Evolutionary conservation across 2,113 vertebrate species (phyloP).

Genomic region (Gymnocephalus cernua): DNA sequence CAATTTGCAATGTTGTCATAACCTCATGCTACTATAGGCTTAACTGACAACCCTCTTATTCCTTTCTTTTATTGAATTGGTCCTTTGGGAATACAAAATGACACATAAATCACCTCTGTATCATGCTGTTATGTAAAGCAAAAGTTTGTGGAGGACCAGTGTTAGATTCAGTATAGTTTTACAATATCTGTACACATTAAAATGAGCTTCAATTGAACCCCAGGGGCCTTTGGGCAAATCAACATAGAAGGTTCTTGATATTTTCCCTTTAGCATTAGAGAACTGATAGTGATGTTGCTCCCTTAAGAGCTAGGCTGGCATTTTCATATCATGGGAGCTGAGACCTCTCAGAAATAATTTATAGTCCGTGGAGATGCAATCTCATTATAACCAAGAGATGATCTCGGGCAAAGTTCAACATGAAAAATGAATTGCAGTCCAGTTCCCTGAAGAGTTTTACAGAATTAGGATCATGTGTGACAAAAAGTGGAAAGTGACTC

Average conservation of each 20-base stretch:
- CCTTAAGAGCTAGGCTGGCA: constrained; percentile 54
- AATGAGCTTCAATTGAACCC: constrained; percentile 45
- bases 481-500: constrained; percentile 22
- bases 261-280: constrained; percentile 62
- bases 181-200: constrained; percentile 37
- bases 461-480: constrained; percentile 21
- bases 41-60: background rate
- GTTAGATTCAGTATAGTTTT: background rate
- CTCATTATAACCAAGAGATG: constrained; percentile 66
- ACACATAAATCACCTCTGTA: background rate
- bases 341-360: constrained; percentile 58
- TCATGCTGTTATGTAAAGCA: background rate
- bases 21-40: background rate
- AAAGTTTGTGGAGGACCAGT: background rate
- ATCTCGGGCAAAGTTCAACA: constrained; percentile 61
- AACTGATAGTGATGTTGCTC: constrained; percentile 68
- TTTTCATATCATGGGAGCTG: constrained; percentile 60
- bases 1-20: background rate
- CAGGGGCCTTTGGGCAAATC: constrained; percentile 42
- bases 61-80: no score
- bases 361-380: constrained; percentile 54
- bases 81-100: no score
- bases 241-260: constrained; percentile 67
- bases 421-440: constrained; percentile 54
- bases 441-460: constrained; percentile 36